phyloP scores from a whole-genome alignment of 2,888 invertebrate genomes.

The Hypsopygia costalis region DNA sequence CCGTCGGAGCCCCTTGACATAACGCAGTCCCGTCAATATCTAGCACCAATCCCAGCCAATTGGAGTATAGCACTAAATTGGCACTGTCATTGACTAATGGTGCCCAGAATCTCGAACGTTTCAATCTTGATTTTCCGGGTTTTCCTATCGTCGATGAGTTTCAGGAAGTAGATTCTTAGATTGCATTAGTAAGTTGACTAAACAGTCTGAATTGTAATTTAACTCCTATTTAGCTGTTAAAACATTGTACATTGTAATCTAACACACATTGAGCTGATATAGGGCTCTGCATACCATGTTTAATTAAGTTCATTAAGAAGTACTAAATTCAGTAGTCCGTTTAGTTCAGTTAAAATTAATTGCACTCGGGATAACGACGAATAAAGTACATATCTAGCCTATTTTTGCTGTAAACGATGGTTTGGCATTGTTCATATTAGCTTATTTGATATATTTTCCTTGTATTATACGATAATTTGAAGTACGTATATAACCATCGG shows the following conservation, averaged over 20 bases:
- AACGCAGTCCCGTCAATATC: slow-evolving; percentile 34
- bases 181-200: too few relatives aligned
- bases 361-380: not conserved
- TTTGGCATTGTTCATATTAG: too few relatives aligned
- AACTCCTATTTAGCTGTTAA: not conserved
- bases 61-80: slow-evolving; percentile 35
- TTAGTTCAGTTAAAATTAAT: slow-evolving; percentile 1
- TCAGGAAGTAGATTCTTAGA: too few relatives aligned
- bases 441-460: too few relatives aligned
- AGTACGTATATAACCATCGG: too few relatives aligned
- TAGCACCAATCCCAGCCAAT: slow-evolving; percentile 33
- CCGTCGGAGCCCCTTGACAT: slow-evolving; percentile 44
- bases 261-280: not conserved
- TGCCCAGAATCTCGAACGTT: slow-evolving; percentile 6
- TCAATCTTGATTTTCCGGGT: not conserved
- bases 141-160: too few relatives aligned
- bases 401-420: too few relatives aligned
- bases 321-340: slow-evolving; percentile 1
- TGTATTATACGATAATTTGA: too few relatives aligned
- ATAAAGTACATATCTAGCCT: too few relatives aligned
- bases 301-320: slow-evolving; percentile 18
- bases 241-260: not conserved
- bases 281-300: slow-evolving; percentile 18
- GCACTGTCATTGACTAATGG: slow-evolving; percentile 24
- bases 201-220: not conserved